These are phyloP conservation scores for Nymphalis io DNA, from an alignment of 1,140 invertebrate genomes.

Conservation along the genomic window DNA sequence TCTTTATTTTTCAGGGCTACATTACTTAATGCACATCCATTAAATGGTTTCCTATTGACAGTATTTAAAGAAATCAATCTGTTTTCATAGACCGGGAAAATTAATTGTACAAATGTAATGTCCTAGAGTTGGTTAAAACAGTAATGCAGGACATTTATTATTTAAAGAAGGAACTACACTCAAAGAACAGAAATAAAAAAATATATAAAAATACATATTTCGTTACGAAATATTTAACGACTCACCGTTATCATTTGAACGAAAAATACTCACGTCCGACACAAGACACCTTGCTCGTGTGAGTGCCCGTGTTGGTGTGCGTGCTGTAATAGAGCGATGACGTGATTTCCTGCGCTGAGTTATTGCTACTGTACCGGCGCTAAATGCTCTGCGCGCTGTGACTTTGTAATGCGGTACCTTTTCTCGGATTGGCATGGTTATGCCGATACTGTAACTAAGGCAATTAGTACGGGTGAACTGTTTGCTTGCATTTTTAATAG, in stretches of 20 bases:
- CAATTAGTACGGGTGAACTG: neutral
- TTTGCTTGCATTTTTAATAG: slow-evolving; percentile 4
- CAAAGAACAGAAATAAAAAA: too few species aligned
- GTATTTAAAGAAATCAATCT: too few species aligned
- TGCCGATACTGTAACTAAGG: neutral
- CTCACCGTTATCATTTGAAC: slow-evolving; percentile 37
- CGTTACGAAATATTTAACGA: neutral
- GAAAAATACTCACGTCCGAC: slow-evolving; percentile 35
- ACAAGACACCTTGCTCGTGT: slow-evolving; percentile 32
- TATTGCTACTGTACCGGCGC: slow-evolving; percentile 79
- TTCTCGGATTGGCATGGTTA: neutral
- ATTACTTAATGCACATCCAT: too few species aligned
- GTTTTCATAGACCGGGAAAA: too few species aligned
- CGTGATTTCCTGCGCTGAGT: slow-evolving; percentile 80
- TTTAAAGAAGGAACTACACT: too few species aligned
- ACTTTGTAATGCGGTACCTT: slow-evolving; percentile 58
- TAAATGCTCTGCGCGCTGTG: slow-evolving; percentile 64
- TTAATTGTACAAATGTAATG: too few species aligned
- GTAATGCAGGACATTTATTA: too few species aligned
- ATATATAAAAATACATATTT: too few species aligned
- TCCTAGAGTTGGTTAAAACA: too few species aligned
- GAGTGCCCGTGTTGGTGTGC: slow-evolving; percentile 45
- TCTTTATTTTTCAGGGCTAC: too few species aligned
- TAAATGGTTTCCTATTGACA: too few species aligned
- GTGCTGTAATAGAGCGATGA: slow-evolving; percentile 79